Evolutionary conservation across 2,888 invertebrate genomes (phyloP).

Genomic region (Acrocyrtus sp.): DNA sequence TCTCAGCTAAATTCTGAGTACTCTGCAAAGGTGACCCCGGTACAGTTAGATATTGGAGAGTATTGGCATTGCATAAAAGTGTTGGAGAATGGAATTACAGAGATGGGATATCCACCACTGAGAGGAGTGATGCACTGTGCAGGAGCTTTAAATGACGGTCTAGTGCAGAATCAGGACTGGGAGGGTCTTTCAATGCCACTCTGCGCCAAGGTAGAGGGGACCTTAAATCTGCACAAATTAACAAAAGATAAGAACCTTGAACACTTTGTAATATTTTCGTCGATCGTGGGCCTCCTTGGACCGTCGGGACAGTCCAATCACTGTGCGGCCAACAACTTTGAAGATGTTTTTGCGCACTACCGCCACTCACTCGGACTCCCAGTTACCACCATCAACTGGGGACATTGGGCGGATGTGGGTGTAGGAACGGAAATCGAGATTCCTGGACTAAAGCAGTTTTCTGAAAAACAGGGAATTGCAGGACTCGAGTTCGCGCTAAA

Average conservation of each 20-base stretch:
- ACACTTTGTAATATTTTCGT: constrained; percentile 48
- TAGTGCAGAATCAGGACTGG: constrained; percentile 21
- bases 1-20: neutral
- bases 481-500: constrained; percentile 25
- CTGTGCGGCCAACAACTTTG: constrained; percentile 22
- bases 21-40: neutral
- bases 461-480: constrained; percentile 34
- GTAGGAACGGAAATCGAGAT: constrained; percentile 21
- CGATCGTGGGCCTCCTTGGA: constrained; percentile 23
- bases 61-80: constrained; percentile 2
- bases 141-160: constrained; percentile 7
- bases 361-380: constrained; percentile 34
- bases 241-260: constrained; percentile 34
- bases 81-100: neutral
- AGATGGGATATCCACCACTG: constrained; percentile 17
- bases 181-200: constrained; percentile 9
- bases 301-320: constrained; percentile 33
- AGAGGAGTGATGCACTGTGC: constrained; percentile 38
- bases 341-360: constrained; percentile 36
- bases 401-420: constrained; percentile 32
- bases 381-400: constrained; percentile 46
- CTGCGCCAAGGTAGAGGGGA: constrained; percentile 19
- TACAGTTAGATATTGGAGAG: constrained; percentile 6
- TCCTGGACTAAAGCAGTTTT: constrained; percentile 37
- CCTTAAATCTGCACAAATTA: constrained; percentile 21